Evolutionary conservation across 2,113 vertebrate species (phyloP).

Genomic region (Podocnemis expansa): DNA sequence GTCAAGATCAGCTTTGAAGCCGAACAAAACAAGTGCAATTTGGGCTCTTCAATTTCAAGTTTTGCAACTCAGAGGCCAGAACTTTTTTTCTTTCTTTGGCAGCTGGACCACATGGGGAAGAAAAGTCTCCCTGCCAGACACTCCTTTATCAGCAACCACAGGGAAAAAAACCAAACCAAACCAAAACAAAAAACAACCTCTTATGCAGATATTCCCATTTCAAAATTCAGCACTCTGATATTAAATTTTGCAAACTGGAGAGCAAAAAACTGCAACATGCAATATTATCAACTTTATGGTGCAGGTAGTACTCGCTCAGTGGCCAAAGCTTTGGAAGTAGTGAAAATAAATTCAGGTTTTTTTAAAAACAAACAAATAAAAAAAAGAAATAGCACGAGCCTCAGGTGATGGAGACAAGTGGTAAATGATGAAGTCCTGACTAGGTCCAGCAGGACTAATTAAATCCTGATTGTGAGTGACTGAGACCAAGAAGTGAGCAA

Average conservation of each 20-base stretch:
- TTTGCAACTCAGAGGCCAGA: not conserved
- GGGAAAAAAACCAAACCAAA: no score
- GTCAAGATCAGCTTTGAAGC: not conserved
- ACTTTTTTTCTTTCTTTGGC: no score
- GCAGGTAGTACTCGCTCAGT: fast-evolving
- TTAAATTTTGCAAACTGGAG: not conserved
- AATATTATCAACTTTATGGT: not conserved
- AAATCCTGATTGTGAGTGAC: no score
- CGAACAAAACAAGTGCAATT: fast-evolving
- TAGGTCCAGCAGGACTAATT: no score
- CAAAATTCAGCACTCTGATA: not conserved
- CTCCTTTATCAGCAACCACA: not conserved
- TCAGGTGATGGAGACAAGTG: not conserved
- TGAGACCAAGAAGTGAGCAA: not conserved
- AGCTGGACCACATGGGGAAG: not conserved
- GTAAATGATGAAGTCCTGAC: not conserved
- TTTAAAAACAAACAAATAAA: not conserved
- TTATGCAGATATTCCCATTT: not conserved
- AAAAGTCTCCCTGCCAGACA: not conserved
- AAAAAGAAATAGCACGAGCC: not conserved
- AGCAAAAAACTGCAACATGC: not conserved
- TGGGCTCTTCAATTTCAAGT: not conserved
- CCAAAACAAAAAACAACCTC: no score
- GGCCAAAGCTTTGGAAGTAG: not conserved
- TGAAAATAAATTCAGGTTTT: not conserved